Evolutionary conservation across 2,113 vertebrate species (phyloP).

Genomic region (Gymnocephalus cernua): DNA sequence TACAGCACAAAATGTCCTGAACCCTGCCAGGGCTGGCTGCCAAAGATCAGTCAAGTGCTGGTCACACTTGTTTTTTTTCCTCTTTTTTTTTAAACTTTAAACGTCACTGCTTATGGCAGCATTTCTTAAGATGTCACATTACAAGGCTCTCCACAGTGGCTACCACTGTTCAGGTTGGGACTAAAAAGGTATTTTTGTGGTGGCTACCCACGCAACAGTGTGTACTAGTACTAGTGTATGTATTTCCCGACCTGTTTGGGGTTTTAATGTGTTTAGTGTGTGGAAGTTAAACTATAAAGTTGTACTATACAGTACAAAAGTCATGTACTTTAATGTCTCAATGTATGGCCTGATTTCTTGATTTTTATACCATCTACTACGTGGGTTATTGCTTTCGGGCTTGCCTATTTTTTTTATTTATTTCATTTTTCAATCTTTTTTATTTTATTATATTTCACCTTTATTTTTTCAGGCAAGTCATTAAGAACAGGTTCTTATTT

Average conservation of each 20-base stretch:
- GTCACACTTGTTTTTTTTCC: conserved; percentile 61
- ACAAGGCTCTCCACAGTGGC: conserved; percentile 17
- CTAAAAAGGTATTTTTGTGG: conserved; percentile 15
- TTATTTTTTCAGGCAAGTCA: too few species aligned
- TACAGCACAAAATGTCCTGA: conserved; percentile 68
- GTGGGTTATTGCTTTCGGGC: too few species aligned
- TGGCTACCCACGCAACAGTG: not conserved
- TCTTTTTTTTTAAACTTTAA: conserved; percentile 5
- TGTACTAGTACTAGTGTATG: conserved; percentile 5
- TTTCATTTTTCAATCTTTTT: too few species aligned
- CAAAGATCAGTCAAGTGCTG: conserved; percentile 61
- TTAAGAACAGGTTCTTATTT: too few species aligned
- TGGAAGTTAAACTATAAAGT: not conserved
- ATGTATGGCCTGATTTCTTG: not conserved
- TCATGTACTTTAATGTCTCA: not conserved
- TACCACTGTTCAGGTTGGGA: conserved; percentile 22
- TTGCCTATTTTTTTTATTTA: too few species aligned
- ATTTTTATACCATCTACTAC: not conserved
- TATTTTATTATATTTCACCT: too few species aligned
- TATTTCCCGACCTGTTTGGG: conserved; percentile 7
- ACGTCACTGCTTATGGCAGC: conserved; percentile 44
- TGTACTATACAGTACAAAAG: not conserved
- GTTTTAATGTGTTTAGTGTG: not conserved
- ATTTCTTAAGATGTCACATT: conserved; percentile 33
- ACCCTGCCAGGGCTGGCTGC: conserved; percentile 51